phyloP scores from a whole-genome alignment of 2,888 invertebrate genomes.

The Schizaphis graminum region DNA sequence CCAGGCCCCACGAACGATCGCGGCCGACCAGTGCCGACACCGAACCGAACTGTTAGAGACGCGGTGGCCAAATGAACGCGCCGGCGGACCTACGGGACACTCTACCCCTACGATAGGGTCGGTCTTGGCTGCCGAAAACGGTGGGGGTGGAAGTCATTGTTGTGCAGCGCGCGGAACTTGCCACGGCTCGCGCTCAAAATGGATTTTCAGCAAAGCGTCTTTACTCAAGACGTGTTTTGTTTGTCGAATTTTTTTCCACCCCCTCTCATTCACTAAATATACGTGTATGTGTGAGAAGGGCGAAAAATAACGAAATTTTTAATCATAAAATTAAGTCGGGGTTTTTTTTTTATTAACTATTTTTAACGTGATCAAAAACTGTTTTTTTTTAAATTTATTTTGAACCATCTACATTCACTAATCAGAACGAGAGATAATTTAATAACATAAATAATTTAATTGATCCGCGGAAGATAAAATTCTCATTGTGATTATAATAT shows the following conservation, averaged over 20 bases:
- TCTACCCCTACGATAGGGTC: background rate
- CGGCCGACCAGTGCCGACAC: constrained; percentile 66
- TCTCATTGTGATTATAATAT: too few relatives aligned
- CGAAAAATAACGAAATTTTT: background rate
- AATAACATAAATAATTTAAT: background rate
- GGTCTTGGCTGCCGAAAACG: constrained; percentile 26
- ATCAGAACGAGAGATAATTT: background rate
- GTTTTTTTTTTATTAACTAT: background rate
- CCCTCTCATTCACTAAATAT: background rate
- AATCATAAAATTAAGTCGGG: background rate
- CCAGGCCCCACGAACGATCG: constrained; percentile 62
- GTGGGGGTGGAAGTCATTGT: constrained; percentile 62
- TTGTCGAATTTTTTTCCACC: constrained; percentile 27
- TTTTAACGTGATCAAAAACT: background rate
- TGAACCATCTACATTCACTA: background rate
- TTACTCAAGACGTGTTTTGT: constrained; percentile 59
- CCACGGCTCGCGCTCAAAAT: constrained; percentile 54
- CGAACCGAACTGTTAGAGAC: constrained; percentile 64
- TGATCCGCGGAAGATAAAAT: background rate
- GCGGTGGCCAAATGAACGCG: constrained; percentile 65
- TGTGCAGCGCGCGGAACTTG: constrained; percentile 62
- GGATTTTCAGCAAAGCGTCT: constrained; percentile 55
- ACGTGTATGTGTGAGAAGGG: background rate
- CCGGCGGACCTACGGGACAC: constrained; percentile 49
- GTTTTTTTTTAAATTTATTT: background rate